Percentiles rank a stretch among this genome's conserved stretches.
These are phyloP conservation scores for Pseudomyrmex pallidus DNA, from an alignment of 1,140 invertebrate genomes.

Conservation along the genomic window DNA sequence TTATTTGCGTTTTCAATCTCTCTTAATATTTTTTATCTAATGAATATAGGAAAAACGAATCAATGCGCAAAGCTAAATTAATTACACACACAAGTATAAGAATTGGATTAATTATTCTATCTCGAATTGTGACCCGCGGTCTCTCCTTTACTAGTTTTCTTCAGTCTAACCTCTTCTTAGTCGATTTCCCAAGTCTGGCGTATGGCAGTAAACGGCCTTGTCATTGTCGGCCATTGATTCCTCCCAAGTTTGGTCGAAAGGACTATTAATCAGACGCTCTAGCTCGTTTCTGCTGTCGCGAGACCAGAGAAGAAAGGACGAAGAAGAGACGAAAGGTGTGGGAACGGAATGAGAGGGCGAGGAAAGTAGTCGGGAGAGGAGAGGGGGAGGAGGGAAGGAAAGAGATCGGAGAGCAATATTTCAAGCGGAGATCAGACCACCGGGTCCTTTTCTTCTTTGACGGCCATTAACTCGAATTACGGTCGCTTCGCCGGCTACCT, in stretches of 20 bases:
- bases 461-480: conserved; percentile 75
- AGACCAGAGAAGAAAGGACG: conserved; percentile 35
- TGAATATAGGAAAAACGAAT: not conserved
- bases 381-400: not conserved
- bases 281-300: conserved; percentile 38
- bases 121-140: conserved; percentile 14
- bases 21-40: not conserved
- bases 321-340: conserved; percentile 36
- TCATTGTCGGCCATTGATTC: conserved; percentile 55
- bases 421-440: conserved; percentile 67
- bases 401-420: conserved; percentile 54
- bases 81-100: not conserved
- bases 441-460: conserved; percentile 66
- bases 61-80: not conserved
- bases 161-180: conserved; percentile 6
- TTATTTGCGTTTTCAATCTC: not conserved
- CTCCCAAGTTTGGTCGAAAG: conserved; percentile 43
- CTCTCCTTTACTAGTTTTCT: not conserved
- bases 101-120: conserved; percentile 1
- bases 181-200: conserved; percentile 17
- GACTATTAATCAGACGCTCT: conserved; percentile 53
- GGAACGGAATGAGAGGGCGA: not conserved
- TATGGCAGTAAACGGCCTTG: conserved; percentile 51
- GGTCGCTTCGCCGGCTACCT: conserved; percentile 64
- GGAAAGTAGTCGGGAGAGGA: conserved; percentile 18